Evolutionary conservation across 2,888 invertebrate genomes (phyloP).

Genomic region (Ophonus ardosiacus): DNA sequence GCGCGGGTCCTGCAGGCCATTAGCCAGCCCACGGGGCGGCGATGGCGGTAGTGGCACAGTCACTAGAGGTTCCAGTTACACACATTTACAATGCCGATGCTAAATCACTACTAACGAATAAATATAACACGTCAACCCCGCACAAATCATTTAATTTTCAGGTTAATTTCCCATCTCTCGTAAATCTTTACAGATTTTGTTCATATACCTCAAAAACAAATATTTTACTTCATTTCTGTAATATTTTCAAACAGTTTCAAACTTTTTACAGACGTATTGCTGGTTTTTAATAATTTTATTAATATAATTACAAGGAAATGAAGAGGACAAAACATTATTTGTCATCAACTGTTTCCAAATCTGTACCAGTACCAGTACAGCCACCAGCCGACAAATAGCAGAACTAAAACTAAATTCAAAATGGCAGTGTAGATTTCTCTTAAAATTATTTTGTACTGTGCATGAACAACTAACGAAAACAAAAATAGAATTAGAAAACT

Average conservation of each 20-base stretch:
- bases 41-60: neutral
- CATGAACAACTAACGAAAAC: slow-evolving; percentile 2
- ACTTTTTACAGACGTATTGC: no score
- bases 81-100: slow-evolving; percentile 21
- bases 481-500: neutral
- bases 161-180: neutral
- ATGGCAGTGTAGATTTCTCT: neutral
- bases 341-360: neutral
- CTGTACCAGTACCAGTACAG: neutral
- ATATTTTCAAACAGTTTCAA: no score
- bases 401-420: neutral
- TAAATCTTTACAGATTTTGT: neutral
- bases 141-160: slow-evolving; percentile 4
- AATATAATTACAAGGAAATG: no score
- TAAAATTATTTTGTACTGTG: neutral
- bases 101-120: slow-evolving; percentile 51
- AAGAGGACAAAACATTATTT: neutral
- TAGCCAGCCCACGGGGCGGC: slow-evolving; percentile 43
- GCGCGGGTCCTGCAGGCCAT: slow-evolving; percentile 58
- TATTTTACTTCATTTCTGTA: no score
- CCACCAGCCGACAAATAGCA: neutral
- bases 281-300: no score
- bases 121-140: neutral
- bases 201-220: no score
- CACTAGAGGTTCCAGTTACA: slow-evolving; percentile 8